Conservation (phyloP, 2,797 vertebrate genomes). For the Sebastes hubbsi region DNA sequence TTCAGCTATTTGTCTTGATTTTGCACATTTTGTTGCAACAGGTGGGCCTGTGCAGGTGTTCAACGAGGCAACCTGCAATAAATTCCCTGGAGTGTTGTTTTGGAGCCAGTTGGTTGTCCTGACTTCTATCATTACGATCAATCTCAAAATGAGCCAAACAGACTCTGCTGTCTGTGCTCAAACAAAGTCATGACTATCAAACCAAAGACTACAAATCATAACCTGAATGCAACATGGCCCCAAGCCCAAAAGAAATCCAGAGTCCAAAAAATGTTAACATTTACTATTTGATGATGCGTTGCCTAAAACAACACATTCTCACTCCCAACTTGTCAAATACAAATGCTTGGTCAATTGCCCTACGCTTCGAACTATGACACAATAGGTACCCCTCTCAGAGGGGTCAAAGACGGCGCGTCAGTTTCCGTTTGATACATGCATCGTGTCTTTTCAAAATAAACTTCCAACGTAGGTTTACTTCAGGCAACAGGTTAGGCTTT, state of each 20-base stretch:
- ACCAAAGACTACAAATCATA: background rate
- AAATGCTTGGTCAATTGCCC: accelerated
- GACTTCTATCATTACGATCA: background rate
- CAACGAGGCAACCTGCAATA: background rate
- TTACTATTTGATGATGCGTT: no score
- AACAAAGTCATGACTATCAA: background rate
- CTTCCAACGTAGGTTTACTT: no score
- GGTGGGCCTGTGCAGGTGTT: constrained; percentile 38
- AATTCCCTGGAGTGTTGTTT: background rate
- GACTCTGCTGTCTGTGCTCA: background rate
- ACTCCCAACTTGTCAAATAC: no score
- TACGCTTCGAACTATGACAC: no score
- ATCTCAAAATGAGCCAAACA: background rate
- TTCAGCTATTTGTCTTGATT: constrained; percentile 20
- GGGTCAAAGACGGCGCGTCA: no score
- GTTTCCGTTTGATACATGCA: no score
- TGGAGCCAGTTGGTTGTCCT: background rate
- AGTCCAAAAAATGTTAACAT: accelerated
- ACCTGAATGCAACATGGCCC: background rate
- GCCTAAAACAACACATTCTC: no score
- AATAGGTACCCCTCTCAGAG: no score
- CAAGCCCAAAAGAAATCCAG: no score
- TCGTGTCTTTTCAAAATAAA: no score
- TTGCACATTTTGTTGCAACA: background rate
- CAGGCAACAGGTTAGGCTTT: no score